Percentiles rank a stretch among this genome's conserved stretches.
Evolutionary conservation across 2,888 invertebrate genomes (phyloP).

Genomic region (Maniola hyperantus): DNA sequence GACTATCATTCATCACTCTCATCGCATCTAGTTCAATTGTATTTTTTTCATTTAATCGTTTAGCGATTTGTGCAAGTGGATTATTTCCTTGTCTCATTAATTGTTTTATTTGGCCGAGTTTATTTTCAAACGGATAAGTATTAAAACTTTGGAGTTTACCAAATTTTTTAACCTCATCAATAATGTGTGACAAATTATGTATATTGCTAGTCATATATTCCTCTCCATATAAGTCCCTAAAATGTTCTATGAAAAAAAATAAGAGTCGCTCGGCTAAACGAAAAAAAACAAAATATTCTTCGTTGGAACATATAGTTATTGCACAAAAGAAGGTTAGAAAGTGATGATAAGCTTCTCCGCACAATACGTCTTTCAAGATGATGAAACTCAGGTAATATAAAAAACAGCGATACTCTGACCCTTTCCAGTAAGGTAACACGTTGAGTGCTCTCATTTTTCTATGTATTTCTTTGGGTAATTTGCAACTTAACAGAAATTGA

Average conservation of each 20-base stretch:
- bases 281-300: no score
- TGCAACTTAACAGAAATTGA: background rate
- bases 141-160: background rate
- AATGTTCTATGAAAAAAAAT: no score
- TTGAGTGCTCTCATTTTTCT: background rate
- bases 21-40: background rate
- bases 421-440: background rate
- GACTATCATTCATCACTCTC: background rate
- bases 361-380: background rate
- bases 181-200: background rate
- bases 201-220: background rate
- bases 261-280: no score
- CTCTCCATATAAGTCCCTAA: background rate
- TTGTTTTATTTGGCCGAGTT: background rate
- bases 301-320: background rate
- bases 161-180: background rate
- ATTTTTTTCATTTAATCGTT: background rate
- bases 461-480: background rate
- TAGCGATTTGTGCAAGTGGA: background rate
- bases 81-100: background rate
- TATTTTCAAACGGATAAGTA: background rate
- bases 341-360: no score
- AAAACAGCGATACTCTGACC: background rate
- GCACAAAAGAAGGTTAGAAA: background rate
- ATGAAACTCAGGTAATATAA: background rate